These are phyloP conservation scores for Archilochus colubris DNA, from an alignment of 2,113 vertebrate species.

Conservation along the genomic window DNA sequence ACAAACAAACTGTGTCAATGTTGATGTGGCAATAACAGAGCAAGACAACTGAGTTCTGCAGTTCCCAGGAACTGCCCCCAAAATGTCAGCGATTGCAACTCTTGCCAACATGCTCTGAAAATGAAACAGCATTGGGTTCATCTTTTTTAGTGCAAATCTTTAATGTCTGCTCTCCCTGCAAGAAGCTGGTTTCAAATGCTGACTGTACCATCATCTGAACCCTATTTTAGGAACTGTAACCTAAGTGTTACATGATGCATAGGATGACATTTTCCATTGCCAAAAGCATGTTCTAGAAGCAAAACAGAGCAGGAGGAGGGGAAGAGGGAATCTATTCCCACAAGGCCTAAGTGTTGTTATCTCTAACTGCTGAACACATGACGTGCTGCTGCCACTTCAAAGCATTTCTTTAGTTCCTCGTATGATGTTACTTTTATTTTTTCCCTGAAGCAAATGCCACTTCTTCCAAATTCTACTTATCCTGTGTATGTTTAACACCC, in stretches of 20 bases:
- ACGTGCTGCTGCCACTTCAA: conserved; percentile 46
- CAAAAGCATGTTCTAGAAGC: conserved; percentile 58
- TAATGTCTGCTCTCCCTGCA: background rate
- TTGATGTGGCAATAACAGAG: conserved; percentile 59
- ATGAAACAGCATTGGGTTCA: background rate
- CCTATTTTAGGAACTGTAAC: conserved; percentile 16
- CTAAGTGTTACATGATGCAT: conserved; percentile 19
- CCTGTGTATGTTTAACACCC: conserved; percentile 43
- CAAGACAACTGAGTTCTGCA: conserved; percentile 19
- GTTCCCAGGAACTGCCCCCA: conserved; percentile 23
- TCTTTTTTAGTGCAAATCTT: background rate
- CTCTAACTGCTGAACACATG: conserved; percentile 28
- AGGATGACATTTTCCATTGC: conserved; percentile 48
- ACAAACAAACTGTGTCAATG: conserved; percentile 71
- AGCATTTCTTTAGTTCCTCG: conserved; percentile 29
- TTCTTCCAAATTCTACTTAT: conserved; percentile 38
- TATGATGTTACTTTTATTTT: conserved; percentile 15
- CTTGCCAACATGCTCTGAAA: background rate
- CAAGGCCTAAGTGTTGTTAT: conserved; percentile 37
- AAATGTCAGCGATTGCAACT: conserved; percentile 26
- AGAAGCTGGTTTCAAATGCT: conserved; percentile 22
- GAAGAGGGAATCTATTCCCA: background rate
- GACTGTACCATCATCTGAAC: conserved; percentile 2
- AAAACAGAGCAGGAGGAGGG: conserved; percentile 15
- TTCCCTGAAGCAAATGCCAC: conserved; percentile 30